A percentile compares a stretch with the other conserved stretches of the same genome.
These are phyloP conservation scores for Apomyelois bistriatella DNA, from an alignment of 2,888 invertebrate genomes.

Conservation along the genomic window DNA sequence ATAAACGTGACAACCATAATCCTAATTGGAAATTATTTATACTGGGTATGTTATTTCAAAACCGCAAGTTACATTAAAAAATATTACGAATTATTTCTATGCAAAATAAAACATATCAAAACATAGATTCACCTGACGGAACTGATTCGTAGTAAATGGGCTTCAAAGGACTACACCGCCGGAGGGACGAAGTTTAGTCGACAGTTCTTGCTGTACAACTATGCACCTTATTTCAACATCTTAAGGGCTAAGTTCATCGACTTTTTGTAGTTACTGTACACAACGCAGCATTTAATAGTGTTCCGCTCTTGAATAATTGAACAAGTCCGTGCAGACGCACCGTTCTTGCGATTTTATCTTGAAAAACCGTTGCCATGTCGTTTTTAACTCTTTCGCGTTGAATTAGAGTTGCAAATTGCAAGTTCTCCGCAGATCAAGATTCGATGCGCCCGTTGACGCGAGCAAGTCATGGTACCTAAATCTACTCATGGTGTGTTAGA, in stretches of 20 bases:
- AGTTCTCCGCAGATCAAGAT: slow-evolving; percentile 47
- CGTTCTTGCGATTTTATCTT: slow-evolving; percentile 46
- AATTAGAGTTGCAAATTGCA: slow-evolving; percentile 28
- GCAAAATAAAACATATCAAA: too few species aligned
- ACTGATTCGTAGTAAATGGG: not conserved
- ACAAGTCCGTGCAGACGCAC: slow-evolving; percentile 36
- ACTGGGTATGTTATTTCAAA: too few species aligned
- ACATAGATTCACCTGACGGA: too few species aligned
- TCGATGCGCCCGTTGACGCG: slow-evolving; percentile 56
- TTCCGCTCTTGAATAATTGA: slow-evolving; percentile 62
- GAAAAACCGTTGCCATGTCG: slow-evolving; percentile 22
- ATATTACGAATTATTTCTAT: too few species aligned
- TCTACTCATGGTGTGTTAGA: too few species aligned
- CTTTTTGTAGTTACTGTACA: slow-evolving; percentile 21
- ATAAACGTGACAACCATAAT: too few species aligned
- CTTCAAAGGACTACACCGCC: not conserved
- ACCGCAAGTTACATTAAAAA: too few species aligned
- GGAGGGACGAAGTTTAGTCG: not conserved
- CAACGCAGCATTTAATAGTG: slow-evolving; percentile 41
- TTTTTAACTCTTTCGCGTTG: slow-evolving; percentile 14
- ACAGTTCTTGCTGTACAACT: not conserved
- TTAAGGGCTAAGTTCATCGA: not conserved
- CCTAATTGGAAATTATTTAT: too few species aligned
- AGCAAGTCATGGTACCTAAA: slow-evolving; percentile 54
- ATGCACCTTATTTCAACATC: not conserved